A percentile compares a stretch with the other conserved stretches of the same genome.
phyloP scores from a whole-genome alignment of 2,888 invertebrate species.

The Eristalis arbustorum region DNA sequence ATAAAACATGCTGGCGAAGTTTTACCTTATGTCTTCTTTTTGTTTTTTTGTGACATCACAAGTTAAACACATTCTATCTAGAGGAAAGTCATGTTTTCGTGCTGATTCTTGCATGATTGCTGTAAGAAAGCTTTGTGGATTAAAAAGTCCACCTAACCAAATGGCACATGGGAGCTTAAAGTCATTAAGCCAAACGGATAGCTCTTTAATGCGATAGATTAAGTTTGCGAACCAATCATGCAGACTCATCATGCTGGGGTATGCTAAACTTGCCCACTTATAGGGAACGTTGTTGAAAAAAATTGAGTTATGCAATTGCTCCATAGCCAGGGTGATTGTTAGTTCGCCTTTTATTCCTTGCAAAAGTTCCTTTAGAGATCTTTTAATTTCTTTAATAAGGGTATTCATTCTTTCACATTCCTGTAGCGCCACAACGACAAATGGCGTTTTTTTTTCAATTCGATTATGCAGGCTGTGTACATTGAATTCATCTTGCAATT shows the following conservation, averaged over 20 bases:
- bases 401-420: conserved; percentile 98
- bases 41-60: conserved; percentile 96
- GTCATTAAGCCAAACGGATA: conserved; percentile 94
- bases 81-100: conserved; percentile 95
- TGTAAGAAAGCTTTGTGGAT: conserved; percentile 97
- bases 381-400: conserved; percentile 89
- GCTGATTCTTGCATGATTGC: conserved; percentile 99
- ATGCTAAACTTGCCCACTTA: conserved; percentile 92
- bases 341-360: conserved; percentile 96
- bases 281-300: conserved; percentile 93
- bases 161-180: conserved; percentile 90
- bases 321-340: conserved; percentile 97
- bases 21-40: conserved; percentile 90
- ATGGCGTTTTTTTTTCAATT: conserved; percentile 95
- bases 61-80: conserved; percentile 97
- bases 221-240: conserved; percentile 94
- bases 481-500: conserved; percentile 94
- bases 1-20: conserved; percentile 11
- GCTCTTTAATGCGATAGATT: conserved; percentile 88
- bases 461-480: conserved; percentile 91
- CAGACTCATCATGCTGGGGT: conserved; percentile 92
- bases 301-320: conserved; percentile 90
- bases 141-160: conserved; percentile 98
- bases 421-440: conserved; percentile 94
- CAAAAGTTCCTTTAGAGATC: conserved; percentile 92